Conservation (phyloP, 2,113 vertebrate species). For the Poeciliopsis occidentalis region DNA sequence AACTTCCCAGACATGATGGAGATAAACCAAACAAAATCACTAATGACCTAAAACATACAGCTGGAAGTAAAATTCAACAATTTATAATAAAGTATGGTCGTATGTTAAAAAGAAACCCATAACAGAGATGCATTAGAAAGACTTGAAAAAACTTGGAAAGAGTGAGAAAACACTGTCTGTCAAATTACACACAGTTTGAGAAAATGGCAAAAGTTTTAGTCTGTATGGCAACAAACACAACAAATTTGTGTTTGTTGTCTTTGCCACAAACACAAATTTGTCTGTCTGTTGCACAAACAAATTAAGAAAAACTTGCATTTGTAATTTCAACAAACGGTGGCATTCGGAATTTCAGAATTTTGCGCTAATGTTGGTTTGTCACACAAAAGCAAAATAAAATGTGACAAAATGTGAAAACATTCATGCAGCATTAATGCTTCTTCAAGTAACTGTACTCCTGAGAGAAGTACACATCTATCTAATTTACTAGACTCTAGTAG, state of each 20-base stretch:
- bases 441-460: not conserved
- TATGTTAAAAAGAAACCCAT: not conserved
- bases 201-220: too few relatives aligned
- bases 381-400: not conserved
- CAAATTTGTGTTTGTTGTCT: too few relatives aligned
- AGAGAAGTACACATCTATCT: slow-evolving; percentile 21
- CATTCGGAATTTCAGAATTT: not conserved
- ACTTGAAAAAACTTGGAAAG: too few relatives aligned
- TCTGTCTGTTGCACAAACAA: too few relatives aligned
- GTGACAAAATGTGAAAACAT: not conserved
- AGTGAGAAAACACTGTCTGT: too few relatives aligned
- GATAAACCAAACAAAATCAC: not conserved
- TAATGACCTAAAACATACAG: not conserved
- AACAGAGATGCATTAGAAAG: too few relatives aligned
- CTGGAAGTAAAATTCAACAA: not conserved
- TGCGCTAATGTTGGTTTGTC: not conserved
- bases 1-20: not conserved
- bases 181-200: too few relatives aligned
- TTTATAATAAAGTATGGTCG: not conserved
- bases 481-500: slow-evolving; percentile 8
- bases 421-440: not conserved
- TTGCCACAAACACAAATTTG: too few relatives aligned
- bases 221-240: too few relatives aligned
- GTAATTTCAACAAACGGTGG: not conserved
- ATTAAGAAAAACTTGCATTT: too few relatives aligned